Evolutionary conservation across 1,140 invertebrate genomes (phyloP).

Genomic region (Saxidomus purpurata): DNA sequence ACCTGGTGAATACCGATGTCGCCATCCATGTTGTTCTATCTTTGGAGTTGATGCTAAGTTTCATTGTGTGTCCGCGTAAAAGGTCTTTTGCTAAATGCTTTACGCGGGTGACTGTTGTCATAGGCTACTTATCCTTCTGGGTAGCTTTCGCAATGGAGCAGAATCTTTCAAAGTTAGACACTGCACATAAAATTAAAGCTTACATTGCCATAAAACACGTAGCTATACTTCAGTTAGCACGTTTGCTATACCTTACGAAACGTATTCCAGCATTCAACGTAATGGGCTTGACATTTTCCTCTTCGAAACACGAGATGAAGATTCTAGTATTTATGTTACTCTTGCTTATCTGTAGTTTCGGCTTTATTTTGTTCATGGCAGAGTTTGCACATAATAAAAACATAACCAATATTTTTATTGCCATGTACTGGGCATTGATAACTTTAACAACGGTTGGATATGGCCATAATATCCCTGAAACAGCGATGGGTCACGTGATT

Average conservation of each 20-base stretch:
- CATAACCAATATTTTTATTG: slow-evolving; percentile 26
- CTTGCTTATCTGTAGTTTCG: slow-evolving; percentile 14
- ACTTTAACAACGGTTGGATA: slow-evolving; percentile 87
- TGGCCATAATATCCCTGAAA: slow-evolving; percentile 78
- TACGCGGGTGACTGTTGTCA: not conserved
- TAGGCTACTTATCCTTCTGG: slow-evolving; percentile 38
- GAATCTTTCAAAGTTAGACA: slow-evolving; percentile 11
- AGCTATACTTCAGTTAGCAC: slow-evolving; percentile 4
- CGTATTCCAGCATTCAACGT: slow-evolving; percentile 51
- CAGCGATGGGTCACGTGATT: slow-evolving; percentile 70
- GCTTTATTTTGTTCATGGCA: slow-evolving; percentile 5
- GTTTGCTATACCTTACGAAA: slow-evolving; percentile 19
- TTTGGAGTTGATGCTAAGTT: slow-evolving; percentile 6
- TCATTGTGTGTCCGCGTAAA: slow-evolving; percentile 27
- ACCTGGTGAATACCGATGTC: not conserved
- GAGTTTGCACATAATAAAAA: not conserved
- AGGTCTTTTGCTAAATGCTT: not conserved
- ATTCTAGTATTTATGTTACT: slow-evolving; percentile 35
- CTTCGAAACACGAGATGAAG: slow-evolving; percentile 38
- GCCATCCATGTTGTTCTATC: not conserved
- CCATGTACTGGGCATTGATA: slow-evolving; percentile 86
- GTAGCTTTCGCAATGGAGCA: slow-evolving; percentile 14
- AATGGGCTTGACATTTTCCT: slow-evolving; percentile 15
- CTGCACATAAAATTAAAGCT: not conserved
- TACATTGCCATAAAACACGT: slow-evolving; percentile 36